Evolutionary conservation across 2,888 invertebrate species (phyloP).

Genomic region (Philereme transversata): DNA sequence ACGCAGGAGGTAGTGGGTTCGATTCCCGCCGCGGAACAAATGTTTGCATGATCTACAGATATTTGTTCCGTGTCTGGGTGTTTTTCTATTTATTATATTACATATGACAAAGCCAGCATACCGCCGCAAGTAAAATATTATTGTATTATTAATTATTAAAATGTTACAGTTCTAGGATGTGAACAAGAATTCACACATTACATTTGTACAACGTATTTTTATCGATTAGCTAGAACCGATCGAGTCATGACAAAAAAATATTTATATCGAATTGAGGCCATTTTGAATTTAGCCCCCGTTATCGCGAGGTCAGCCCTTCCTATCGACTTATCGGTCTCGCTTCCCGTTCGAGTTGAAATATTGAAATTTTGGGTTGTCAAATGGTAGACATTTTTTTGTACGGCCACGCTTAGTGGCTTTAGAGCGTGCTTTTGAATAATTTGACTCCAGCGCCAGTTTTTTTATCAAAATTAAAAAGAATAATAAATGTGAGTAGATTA

Average conservation of each 20-base stretch:
- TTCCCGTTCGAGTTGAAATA: constrained; percentile 63
- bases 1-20: no score
- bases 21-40: no score
- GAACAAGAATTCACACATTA: no score
- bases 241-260: constrained; percentile 13
- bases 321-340: constrained; percentile 61
- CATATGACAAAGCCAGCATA: no score
- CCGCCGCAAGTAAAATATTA: no score
- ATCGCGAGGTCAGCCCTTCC: constrained; percentile 69
- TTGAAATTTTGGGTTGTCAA: constrained; percentile 28
- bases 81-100: no score
- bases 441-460: not conserved
- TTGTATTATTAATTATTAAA: no score
- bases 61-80: no score
- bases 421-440: not conserved
- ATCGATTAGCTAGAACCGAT: constrained; percentile 15
- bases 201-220: not conserved
- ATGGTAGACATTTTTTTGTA: constrained; percentile 13
- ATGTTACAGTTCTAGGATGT: no score
- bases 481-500: no score
- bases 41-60: no score
- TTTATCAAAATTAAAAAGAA: not conserved
- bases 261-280: constrained; percentile 21
- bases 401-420: constrained; percentile 1
- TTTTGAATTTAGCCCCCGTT: constrained; percentile 26